Evolutionary conservation across 2,797 vertebrate genomes (phyloP).

Genomic region (Girardinus metallicus): DNA sequence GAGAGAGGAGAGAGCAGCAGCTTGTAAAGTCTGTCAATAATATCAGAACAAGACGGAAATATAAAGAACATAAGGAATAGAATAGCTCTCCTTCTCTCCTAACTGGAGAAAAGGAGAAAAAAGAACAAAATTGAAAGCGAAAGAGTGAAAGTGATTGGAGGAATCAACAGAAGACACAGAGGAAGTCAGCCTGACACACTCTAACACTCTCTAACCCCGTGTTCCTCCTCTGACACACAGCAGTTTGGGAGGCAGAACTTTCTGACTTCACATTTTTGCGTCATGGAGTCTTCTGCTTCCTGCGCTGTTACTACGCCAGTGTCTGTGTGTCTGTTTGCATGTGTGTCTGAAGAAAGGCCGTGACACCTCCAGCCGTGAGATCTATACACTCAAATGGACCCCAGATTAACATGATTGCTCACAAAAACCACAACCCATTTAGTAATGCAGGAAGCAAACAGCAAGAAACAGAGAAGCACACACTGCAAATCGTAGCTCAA

Average conservation of each 20-base stretch:
- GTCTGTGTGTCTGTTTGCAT: constrained; percentile 14
- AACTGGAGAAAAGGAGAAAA: neutral
- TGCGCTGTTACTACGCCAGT: constrained; percentile 43
- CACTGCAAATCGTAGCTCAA: neutral
- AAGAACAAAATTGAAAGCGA: neutral
- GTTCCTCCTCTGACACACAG: constrained; percentile 21
- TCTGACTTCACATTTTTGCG: constrained; percentile 69
- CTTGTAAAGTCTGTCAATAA: neutral
- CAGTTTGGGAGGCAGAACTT: constrained; percentile 45
- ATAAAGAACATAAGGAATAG: neutral
- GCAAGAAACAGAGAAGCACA: neutral
- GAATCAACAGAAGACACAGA: neutral
- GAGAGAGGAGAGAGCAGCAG: neutral
- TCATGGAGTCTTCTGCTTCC: constrained; percentile 69
- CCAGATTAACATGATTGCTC: constrained; percentile 3
- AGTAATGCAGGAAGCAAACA: constrained; percentile 1
- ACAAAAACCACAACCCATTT: constrained; percentile 4
- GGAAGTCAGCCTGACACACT: constrained; percentile 1
- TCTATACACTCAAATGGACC: constrained; percentile 62
- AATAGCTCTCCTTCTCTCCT: neutral
- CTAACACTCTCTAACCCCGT: neutral
- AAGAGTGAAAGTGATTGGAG: neutral
- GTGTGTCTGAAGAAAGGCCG: constrained; percentile 44
- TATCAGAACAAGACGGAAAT: neutral
- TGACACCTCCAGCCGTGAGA: constrained; percentile 78